Base-by-base conservation (phyloP, 2,797 vertebrate species). In the Sphaeramia orbicularis region DNA sequence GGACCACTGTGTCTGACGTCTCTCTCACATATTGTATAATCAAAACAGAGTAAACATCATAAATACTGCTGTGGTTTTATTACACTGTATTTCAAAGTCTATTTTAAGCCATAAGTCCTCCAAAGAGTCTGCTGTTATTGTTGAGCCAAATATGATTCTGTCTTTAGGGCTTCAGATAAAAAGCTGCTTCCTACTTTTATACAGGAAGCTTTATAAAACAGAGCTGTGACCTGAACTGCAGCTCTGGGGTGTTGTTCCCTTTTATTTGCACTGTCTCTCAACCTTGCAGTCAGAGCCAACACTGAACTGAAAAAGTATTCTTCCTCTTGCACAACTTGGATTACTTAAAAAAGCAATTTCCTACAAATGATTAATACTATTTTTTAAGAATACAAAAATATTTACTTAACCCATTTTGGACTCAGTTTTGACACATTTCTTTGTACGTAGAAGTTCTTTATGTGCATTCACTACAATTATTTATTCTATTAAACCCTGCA, bases 101-200 rank as follows among this genome's bases (percentile, higher is more conserved):
- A 53, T 57, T 45, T 58, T 32, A 6, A 61, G 51, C 35, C 43
- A 40, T 1, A n/a, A 19, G 38, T 54, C 40, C 11, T 48, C 10
- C 15, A 50, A 30, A 36, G 36, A 14, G 51, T 36, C 30, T 38
- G 42, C 24, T 32, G 40, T 43, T 54, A 27, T 13, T 30, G 14
- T 67, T 59, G 19, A 10, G 37, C 43, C 11, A 24, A 51, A 59
- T 40, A 42, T 37, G 32, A 65, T 63, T 57, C 16, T 18, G 47
- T 50, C 19, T 19, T 37, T 43, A 41, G 42, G 24, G 35, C 11
- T 4, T 1, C 11, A 36, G 50, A 80, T 45, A 49, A 49, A 76
- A 48, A 8, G 10, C 45, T 24, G 44, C 16, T 71, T 58, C 44
- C 52, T 55, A 47, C 2, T 1, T 60, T 54, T 16, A 35, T 2